These are phyloP conservation scores for Camelus dromedarius DNA, from an alignment of 2,113 vertebrate genomes.

Conservation along the genomic window DNA sequence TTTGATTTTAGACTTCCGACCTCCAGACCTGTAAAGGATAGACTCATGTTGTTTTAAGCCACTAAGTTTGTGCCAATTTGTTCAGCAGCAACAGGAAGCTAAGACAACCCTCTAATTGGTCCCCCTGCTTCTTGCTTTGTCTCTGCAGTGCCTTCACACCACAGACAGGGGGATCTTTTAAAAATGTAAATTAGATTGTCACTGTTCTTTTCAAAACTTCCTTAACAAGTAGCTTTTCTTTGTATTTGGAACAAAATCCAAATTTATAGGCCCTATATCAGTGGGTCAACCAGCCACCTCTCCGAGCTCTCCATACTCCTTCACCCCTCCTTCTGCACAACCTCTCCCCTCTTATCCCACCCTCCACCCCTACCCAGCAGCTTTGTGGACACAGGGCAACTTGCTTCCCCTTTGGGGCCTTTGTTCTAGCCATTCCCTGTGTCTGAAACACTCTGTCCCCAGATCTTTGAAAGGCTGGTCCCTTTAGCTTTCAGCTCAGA, in stretches of 20 bases:
- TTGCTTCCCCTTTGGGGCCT: background rate
- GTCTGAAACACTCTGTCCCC: background rate
- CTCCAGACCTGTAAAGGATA: background rate
- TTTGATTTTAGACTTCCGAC: slow-evolving; percentile 3
- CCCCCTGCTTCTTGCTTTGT: background rate
- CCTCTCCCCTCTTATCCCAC: background rate
- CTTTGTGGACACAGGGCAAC: background rate
- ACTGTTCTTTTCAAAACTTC: background rate
- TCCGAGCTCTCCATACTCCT: background rate
- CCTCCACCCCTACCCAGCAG: background rate
- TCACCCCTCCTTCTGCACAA: background rate
- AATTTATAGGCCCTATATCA: background rate
- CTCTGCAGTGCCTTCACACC: background rate
- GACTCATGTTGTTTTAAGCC: background rate
- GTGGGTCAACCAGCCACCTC: background rate
- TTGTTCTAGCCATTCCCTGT: background rate
- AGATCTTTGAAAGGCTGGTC: background rate
- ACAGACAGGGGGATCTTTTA: background rate
- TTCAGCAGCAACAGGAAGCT: background rate
- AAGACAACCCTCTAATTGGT: background rate
- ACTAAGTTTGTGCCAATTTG: slow-evolving; percentile 7
- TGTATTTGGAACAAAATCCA: slow-evolving; percentile 39
- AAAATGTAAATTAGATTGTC: slow-evolving; percentile 26
- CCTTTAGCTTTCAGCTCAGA: background rate
- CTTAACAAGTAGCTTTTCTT: slow-evolving; percentile 47